A percentile compares a stretch with the other conserved stretches of the same genome.
Evolutionary conservation across 2,888 invertebrate genomes (phyloP).

Genomic region (Cryptosula pallasiana): DNA sequence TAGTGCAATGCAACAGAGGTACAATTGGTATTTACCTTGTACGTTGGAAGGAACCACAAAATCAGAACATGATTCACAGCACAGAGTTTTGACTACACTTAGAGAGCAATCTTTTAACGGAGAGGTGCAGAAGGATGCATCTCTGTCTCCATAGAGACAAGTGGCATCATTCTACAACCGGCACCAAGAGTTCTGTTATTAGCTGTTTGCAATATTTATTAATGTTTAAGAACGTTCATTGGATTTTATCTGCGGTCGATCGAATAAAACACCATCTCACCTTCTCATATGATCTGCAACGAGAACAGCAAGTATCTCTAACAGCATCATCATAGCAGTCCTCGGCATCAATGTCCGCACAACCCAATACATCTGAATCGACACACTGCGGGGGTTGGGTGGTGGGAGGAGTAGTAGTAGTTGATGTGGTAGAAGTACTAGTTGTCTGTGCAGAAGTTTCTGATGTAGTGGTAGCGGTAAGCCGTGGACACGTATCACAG

Average conservation of each 20-base stretch:
- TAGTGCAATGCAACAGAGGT: no score
- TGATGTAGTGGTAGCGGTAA: not conserved
- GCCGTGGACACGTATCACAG: not conserved
- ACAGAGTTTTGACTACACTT: not conserved
- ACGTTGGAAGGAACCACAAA: not conserved
- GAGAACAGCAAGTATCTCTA: not conserved
- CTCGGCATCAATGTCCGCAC: not conserved
- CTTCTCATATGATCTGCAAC: not conserved
- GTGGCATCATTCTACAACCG: not conserved
- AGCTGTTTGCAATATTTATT: no score
- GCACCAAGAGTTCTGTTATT: no score
- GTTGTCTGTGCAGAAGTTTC: not conserved
- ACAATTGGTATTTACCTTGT: no score
- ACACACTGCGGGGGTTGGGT: not conserved
- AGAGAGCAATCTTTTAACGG: not conserved
- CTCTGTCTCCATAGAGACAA: conserved; percentile 8
- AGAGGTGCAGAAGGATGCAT: not conserved
- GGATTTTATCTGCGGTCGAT: no score
- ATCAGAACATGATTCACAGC: not conserved
- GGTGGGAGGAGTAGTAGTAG: not conserved
- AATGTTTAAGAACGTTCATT: no score
- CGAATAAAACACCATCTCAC: no score
- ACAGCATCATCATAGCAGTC: not conserved
- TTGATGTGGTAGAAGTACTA: not conserved
- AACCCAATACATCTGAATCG: not conserved